Percentiles rank a stretch among this genome's conserved stretches.
These are phyloP conservation scores for Tribolium freemani DNA, from an alignment of 2,888 invertebrate species.

Conservation along the genomic window DNA sequence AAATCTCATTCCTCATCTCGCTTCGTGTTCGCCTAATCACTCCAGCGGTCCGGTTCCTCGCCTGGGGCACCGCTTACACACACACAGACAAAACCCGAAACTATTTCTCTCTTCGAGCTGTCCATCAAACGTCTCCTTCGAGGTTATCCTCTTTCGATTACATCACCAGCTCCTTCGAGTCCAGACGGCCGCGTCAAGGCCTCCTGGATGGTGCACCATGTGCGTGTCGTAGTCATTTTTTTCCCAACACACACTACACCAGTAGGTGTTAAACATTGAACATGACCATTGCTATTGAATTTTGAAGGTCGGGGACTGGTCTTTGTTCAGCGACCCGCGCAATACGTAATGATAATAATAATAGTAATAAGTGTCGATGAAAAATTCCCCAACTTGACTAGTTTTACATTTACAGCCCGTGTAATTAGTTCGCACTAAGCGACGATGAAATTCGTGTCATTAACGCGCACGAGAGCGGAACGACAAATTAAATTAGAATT, in stretches of 20 bases:
- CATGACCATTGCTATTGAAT: constrained; percentile 62
- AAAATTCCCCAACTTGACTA: constrained; percentile 15
- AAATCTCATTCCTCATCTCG: background rate
- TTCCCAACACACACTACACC: too few species aligned
- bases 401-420: too few species aligned
- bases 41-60: constrained; percentile 10
- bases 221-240: background rate
- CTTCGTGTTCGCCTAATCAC: background rate
- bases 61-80: constrained; percentile 26
- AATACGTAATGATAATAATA: constrained; percentile 46
- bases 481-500: constrained; percentile 32
- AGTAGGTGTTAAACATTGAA: constrained; percentile 55
- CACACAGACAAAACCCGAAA: constrained; percentile 32
- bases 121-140: constrained; percentile 52
- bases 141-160: constrained; percentile 27
- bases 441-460: constrained; percentile 34
- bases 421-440: constrained; percentile 31
- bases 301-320: constrained; percentile 55
- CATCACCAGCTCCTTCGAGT: background rate
- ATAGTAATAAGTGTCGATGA: constrained; percentile 33
- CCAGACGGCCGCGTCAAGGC: background rate
- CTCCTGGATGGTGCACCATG: background rate
- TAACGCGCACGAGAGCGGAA: constrained; percentile 32
- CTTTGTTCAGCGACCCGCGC: constrained; percentile 49
- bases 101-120: constrained; percentile 43